These are phyloP conservation scores for Zenarchopterus dispar DNA, from an alignment of 2,797 vertebrate species.

Conservation along the genomic window DNA sequence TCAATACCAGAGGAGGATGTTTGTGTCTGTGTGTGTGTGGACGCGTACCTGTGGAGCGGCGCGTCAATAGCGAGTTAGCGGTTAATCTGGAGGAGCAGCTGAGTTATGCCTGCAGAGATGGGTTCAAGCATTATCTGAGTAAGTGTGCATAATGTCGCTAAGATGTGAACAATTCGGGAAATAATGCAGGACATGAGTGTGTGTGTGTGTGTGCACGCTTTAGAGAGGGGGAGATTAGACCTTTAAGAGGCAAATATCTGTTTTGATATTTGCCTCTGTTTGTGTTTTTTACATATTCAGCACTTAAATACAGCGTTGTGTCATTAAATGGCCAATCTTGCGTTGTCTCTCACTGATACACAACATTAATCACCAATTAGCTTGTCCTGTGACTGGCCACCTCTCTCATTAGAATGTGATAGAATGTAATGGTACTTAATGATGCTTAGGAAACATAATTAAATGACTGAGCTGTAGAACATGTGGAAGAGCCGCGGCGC, in stretches of 20 bases:
- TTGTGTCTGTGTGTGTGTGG: conserved; percentile 48
- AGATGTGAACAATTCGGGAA: conserved; percentile 67
- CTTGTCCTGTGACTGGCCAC: conserved; percentile 93
- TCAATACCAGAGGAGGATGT: conserved; percentile 79
- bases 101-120: conserved; percentile 81
- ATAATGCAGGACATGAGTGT: conserved; percentile 35
- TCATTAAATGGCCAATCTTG: conserved; percentile 95
- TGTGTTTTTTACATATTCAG: conserved; percentile 87
- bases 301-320: conserved; percentile 91
- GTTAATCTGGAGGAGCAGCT: conserved; percentile 81
- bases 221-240: conserved; percentile 52
- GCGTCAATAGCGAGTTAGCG: conserved; percentile 82
- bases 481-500: conserved; percentile 77
- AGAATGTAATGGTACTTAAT: conserved; percentile 98
- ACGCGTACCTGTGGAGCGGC: conserved; percentile 59
- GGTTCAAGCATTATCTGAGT: conserved; percentile 64
- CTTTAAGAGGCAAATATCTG: conserved; percentile 64
- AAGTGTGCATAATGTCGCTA: conserved; percentile 66
- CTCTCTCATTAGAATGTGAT: conserved; percentile 97
- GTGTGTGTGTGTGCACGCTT: not conserved
- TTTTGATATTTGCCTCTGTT: conserved; percentile 81
- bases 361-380: conserved; percentile 99
- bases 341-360: conserved; percentile 95
- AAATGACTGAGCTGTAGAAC: conserved; percentile 87
- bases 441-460: conserved; percentile 92